Evolutionary conservation across 1,140 invertebrate genomes (phyloP).

Genomic region (Scylla paramamosain): DNA sequence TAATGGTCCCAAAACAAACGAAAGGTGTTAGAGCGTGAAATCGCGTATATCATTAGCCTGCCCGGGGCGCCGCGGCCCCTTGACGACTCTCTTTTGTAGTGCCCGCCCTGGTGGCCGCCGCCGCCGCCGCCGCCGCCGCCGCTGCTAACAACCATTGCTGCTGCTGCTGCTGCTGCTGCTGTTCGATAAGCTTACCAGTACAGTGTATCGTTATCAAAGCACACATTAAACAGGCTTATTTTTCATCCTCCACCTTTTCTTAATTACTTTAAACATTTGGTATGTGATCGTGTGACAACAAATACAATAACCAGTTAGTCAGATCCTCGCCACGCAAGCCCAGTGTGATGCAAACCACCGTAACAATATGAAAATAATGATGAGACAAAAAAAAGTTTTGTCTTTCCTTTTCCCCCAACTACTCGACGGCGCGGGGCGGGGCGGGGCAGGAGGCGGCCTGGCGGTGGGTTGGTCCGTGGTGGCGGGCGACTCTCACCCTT

Average conservation of each 20-base stretch:
- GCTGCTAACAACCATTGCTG: too few relatives aligned
- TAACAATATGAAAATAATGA: too few relatives aligned
- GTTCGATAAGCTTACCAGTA: background rate
- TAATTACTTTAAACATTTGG: too few relatives aligned
- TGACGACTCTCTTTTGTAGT: background rate
- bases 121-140: background rate
- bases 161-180: too few relatives aligned
- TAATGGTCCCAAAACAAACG: constrained; percentile 57
- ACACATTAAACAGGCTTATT: background rate
- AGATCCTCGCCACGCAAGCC: too few relatives aligned
- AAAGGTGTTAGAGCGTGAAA: constrained; percentile 62
- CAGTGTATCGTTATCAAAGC: background rate
- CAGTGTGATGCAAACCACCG: too few relatives aligned
- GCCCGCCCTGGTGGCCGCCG: background rate
- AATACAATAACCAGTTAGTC: too few relatives aligned
- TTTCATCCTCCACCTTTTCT: too few relatives aligned
- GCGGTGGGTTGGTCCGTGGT: background rate
- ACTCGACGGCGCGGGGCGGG: background rate
- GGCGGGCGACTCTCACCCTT: constrained; percentile 28
- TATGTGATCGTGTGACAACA: too few relatives aligned
- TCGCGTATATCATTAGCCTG: constrained; percentile 7
- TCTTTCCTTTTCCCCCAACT: background rate
- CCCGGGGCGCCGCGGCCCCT: background rate
- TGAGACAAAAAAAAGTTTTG: too few relatives aligned
- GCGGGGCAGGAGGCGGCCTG: background rate